Evolutionary conservation across 2,113 vertebrate genomes (phyloP).

Genomic region (Pelecanus crispus): DNA sequence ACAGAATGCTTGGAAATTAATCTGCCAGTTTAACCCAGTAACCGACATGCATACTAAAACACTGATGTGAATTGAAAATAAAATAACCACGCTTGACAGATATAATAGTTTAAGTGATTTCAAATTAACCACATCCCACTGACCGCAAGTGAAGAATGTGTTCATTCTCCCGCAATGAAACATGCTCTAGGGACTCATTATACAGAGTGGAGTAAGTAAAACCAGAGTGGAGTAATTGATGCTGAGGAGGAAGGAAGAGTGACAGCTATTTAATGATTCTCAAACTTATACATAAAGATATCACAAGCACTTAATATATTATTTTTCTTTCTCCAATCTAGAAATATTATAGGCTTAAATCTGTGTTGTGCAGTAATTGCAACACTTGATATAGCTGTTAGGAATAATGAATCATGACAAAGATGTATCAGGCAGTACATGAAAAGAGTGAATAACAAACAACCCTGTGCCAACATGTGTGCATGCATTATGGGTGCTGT

Average conservation of each 20-base stretch:
- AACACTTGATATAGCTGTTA: slow-evolving; percentile 57
- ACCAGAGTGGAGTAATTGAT: slow-evolving; percentile 83
- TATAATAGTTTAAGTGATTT: slow-evolving; percentile 90
- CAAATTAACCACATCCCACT: slow-evolving; percentile 88
- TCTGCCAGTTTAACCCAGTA: slow-evolving; percentile 78
- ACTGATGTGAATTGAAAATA: slow-evolving; percentile 82
- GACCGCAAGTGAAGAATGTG: slow-evolving; percentile 80
- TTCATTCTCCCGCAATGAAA: slow-evolving; percentile 80
- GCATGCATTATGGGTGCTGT: background rate
- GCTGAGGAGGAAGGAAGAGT: slow-evolving; percentile 69
- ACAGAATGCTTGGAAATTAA: slow-evolving; percentile 72
- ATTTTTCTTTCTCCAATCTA: slow-evolving; percentile 57
- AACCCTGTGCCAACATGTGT: background rate
- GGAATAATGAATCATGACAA: slow-evolving; percentile 48
- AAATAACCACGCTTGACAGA: slow-evolving; percentile 82
- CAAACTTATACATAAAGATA: slow-evolving; percentile 72
- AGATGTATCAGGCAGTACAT: slow-evolving; percentile 6
- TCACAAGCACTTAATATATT: slow-evolving; percentile 60
- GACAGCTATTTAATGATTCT: slow-evolving; percentile 79
- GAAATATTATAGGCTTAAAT: slow-evolving; percentile 54
- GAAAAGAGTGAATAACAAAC: slow-evolving; percentile 29
- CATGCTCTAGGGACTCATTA: slow-evolving; percentile 87
- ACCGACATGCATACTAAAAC: slow-evolving; percentile 73
- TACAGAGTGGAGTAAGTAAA: slow-evolving; percentile 77
- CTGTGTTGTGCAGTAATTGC: slow-evolving; percentile 41